phyloP scores from a whole-genome alignment of 2,888 invertebrate species.

The Acleris cristana region DNA sequence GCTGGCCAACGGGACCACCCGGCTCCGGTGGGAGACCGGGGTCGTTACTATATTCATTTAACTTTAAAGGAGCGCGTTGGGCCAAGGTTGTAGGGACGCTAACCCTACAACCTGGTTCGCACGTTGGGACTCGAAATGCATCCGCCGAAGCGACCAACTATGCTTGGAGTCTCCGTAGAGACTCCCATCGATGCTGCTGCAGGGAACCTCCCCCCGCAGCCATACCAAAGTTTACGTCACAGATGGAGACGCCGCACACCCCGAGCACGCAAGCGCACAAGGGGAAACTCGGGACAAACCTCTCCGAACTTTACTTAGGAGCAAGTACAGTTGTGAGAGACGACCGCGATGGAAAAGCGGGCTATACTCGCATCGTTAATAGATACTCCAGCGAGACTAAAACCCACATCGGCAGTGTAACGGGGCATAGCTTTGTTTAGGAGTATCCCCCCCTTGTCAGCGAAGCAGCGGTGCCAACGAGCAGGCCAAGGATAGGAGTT shows the following conservation, averaged over 20 bases:
- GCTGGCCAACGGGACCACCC: neutral
- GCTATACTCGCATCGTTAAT: neutral
- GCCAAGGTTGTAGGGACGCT: too few relatives aligned
- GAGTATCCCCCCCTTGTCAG: too few relatives aligned
- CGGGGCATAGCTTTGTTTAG: too few relatives aligned
- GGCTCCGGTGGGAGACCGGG: neutral
- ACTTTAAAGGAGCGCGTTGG: too few relatives aligned
- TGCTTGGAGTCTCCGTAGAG: neutral
- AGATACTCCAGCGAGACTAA: too few relatives aligned
- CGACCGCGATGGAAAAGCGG: neutral
- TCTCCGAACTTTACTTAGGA: neutral
- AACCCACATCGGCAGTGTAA: too few relatives aligned
- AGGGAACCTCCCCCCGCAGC: neutral
- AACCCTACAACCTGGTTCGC: too few relatives aligned
- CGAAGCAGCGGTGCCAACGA: too few relatives aligned
- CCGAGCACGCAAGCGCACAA: neutral
- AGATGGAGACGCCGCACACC: neutral
- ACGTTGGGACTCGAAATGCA: neutral
- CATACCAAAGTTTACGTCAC: neutral
- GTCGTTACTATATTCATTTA: accelerated
- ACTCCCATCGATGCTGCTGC: neutral
- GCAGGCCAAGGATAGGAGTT: too few relatives aligned
- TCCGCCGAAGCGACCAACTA: neutral
- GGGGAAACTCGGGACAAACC: neutral
- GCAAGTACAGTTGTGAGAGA: neutral